Evolutionary conservation across 2,888 invertebrate genomes (phyloP).

Genomic region (Drosophila villosipedis): DNA sequence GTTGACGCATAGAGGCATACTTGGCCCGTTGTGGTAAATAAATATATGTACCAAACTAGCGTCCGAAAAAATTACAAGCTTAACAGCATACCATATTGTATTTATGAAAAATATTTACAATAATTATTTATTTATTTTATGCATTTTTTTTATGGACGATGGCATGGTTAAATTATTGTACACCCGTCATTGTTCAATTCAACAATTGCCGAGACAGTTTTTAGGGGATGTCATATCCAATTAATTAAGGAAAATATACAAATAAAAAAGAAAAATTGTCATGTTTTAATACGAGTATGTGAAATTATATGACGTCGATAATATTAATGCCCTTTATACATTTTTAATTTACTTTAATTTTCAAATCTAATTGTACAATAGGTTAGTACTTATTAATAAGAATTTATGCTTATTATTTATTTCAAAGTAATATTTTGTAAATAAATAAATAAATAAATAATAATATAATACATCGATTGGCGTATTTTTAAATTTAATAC

Average conservation of each 20-base stretch:
- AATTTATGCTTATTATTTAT: background rate
- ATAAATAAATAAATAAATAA: background rate
- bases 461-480: background rate
- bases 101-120: background rate
- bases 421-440: background rate
- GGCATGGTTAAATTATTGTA: background rate
- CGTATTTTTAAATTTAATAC: background rate
- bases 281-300: background rate
- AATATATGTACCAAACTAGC: no score
- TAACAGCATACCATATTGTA: no score
- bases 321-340: background rate
- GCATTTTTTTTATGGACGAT: background rate
- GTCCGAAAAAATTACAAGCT: no score
- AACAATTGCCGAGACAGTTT: background rate
- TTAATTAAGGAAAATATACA: background rate
- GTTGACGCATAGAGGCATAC: no score
- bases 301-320: background rate
- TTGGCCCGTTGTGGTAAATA: no score
- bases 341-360: background rate
- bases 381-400: background rate
- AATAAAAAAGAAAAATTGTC: background rate
- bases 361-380: background rate
- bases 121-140: background rate
- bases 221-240: background rate
- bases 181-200: background rate